phyloP scores from a whole-genome alignment of 37 sponge, comb jelly and placozoan species.

The Axinella damicornis region DNA sequence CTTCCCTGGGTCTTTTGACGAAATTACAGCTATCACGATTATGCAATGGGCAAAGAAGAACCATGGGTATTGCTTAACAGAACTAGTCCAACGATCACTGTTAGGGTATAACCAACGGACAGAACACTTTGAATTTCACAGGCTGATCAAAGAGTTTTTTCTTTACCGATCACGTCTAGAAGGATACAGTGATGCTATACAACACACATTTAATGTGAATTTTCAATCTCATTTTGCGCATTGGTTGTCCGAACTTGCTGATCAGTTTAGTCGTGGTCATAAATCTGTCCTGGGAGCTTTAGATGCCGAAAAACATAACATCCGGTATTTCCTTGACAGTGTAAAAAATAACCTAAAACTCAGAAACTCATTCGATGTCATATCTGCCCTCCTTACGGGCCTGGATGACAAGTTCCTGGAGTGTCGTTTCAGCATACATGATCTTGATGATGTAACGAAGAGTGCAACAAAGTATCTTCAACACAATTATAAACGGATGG shows the following conservation, averaged over 20 bases:
- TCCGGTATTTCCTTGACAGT: conserved; percentile 1
- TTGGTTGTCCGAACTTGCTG: not conserved
- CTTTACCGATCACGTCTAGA: not conserved
- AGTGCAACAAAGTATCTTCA: no score
- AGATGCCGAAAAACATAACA: conserved; percentile 31
- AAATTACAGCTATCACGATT: not conserved
- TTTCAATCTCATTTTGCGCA: not conserved
- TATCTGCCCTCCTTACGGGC: no score
- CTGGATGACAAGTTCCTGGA: no score
- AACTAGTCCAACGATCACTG: conserved; percentile 5
- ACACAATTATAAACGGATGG: no score
- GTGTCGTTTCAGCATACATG: no score
- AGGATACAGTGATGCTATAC: not conserved
- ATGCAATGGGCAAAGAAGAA: no score
- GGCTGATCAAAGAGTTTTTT: conserved; percentile 21
- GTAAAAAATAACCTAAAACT: not conserved
- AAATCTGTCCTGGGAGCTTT: not conserved
- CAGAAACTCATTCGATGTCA: no score
- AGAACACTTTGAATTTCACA: conserved; percentile 37
- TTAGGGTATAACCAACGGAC: not conserved
- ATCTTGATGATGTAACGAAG: no score
- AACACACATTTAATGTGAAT: not conserved
- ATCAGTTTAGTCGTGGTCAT: not conserved
- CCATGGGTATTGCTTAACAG: no score
- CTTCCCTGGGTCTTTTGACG: conserved; percentile 47